Base-by-base conservation (phyloP, 2,113 vertebrate species). In the Ibidorhyncha struthersii region DNA sequence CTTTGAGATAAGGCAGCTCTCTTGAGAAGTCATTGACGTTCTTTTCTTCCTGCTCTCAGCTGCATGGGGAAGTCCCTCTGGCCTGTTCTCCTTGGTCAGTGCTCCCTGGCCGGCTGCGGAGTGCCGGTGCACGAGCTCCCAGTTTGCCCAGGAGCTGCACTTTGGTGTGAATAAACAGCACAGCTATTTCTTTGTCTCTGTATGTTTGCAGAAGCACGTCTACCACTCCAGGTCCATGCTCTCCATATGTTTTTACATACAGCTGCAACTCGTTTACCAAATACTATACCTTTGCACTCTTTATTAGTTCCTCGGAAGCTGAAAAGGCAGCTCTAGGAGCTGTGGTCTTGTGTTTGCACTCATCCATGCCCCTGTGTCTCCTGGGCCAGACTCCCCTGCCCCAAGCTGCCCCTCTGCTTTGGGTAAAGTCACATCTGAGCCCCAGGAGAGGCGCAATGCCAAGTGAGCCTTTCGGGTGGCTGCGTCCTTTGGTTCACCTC, bases 401-500 rank as follows among this genome's bases (percentile, higher is more conserved):
- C 36, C 23, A 36, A 1, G 18, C n/a, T 79, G 43, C 6, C 17
- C 10, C 27, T 13, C 15, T 83, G 66, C 82, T 71, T 71, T 53
- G 34, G 40, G 22, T 58, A 15, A 61, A 70, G 79, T 59, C 62
- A 40, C 5, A 14, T 6, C 52, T 67, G 84, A 78, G 73, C 45
- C 25, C 9, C 45, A 30, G 43, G 23, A 49, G 43, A 80, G 72
- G 62, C 26, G n/a, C 0, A 1, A 17, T 86, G 88, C 66, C 2
- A 2, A 26, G 72, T 77, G 62, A 90, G 81, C 43, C 15, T 67
- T 87, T 82, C 26, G 36, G 32, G 22, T 49, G 30, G 30, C 36
- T 89, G 61, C 93, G 89, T 79, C 87, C 78, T 96, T 72, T 52
- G 70, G 36, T 90, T 96, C 58, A 85, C 90, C 93, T 90, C 87